Evolutionary conservation across 2,113 vertebrate genomes (phyloP), one percentile per base, ranked within the genome.

Genomic region (Xenopus laevis): DNA sequence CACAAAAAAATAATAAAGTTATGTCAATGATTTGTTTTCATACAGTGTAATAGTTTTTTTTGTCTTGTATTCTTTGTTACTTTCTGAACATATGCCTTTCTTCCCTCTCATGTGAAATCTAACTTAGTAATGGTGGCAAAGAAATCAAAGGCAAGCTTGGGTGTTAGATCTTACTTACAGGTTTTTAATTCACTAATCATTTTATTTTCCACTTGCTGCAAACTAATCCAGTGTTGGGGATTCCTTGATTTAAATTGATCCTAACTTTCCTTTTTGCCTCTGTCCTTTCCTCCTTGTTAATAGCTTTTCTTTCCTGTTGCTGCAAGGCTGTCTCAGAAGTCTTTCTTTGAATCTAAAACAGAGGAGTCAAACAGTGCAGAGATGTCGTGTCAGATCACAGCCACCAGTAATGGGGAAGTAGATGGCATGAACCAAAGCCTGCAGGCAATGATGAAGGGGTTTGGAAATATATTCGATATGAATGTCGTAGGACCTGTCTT

Each of bases 291-390:
- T 86, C 67, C 75, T 86, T 87, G 83, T 84, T 82, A 87, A 90
- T 92, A 94, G 94, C 92, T 93, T 88, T 87, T 92, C 90, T 91
- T 92, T 86, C 93, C 95, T 89, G 84, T 95, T 92, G 87, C 91
- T 89, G 90, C 92, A 92, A 95, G 91, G 88, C 93, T 95, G 89
- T 94, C 92, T 88, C 83, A 94, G 86, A 89, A 94, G 90, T 94
- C 89, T 82, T 97, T 93, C 92, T 96, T 93, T 94, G 91, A 95
- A 91, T 93, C 93, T 93, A 92, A 95, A 88, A 94, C 87, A 89
- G 92, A 93, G 92, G 92, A 97, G 81, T 94, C 93, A 87, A 94
- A 95, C 84, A 95, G 93, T 91, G 93, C 94, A 83, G 93, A 93
- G 92, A 89, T 94, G 93, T 94, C 94, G 71, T 96, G 93, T 90